phyloP scores from a whole-genome alignment of 2,888 invertebrate species.

The Chrysolina haemoptera region DNA sequence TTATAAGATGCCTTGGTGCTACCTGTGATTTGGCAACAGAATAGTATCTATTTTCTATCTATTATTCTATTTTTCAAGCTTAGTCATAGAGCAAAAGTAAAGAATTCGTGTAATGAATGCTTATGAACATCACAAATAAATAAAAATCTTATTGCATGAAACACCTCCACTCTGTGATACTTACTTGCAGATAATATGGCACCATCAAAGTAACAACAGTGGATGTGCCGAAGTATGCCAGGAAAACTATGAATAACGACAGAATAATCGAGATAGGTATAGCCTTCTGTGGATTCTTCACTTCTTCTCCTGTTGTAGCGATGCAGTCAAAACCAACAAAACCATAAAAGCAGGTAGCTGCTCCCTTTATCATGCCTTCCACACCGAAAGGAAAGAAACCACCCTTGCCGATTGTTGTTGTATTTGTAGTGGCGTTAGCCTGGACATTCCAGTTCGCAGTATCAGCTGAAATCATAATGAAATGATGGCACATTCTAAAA shows the following conservation, averaged over 20 bases:
- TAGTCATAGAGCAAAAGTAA: too few relatives aligned
- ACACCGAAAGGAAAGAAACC: conserved; percentile 91
- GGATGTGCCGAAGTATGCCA: conserved; percentile 92
- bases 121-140: too few relatives aligned
- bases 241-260: conserved; percentile 86
- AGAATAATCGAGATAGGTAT: conserved; percentile 91
- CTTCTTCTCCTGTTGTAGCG: conserved; percentile 92
- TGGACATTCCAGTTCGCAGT: conserved; percentile 43
- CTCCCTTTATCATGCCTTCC: conserved; percentile 84
- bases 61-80: too few relatives aligned
- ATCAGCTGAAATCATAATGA: conserved; percentile 42
- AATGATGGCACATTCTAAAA: too few relatives aligned
- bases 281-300: conserved; percentile 85
- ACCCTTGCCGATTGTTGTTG: conserved; percentile 73
- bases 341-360: conserved; percentile 91
- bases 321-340: conserved; percentile 96
- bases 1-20: too few relatives aligned
- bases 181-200: conserved; percentile 84
- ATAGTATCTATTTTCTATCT: too few relatives aligned
- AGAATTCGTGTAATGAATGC: too few relatives aligned
- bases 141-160: too few relatives aligned
- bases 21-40: too few relatives aligned
- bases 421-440: conserved; percentile 26
- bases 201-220: conserved; percentile 89
- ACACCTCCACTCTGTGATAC: not conserved